These are phyloP conservation scores for Paedocypris sp. DNA, from an alignment of 2,113 vertebrate genomes.

Conservation along the genomic window DNA sequence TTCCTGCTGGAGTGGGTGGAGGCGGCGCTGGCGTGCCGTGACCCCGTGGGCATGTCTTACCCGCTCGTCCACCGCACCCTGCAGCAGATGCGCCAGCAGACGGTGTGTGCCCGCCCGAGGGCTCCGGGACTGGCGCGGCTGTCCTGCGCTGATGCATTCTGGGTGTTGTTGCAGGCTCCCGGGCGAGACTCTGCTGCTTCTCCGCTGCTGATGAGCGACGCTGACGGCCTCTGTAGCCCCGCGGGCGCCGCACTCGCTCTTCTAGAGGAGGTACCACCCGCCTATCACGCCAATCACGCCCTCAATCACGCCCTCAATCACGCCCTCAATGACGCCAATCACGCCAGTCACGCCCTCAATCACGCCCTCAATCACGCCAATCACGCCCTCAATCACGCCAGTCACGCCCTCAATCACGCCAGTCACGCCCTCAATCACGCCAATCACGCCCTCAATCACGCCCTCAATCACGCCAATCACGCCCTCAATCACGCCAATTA, in stretches of 20 bases:
- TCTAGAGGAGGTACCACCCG: constrained; percentile 73
- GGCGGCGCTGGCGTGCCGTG: constrained; percentile 56
- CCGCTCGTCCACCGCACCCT: constrained; percentile 63
- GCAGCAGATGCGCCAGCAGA: constrained; percentile 66
- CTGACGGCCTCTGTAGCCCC: constrained; percentile 62
- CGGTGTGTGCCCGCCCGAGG: constrained; percentile 55
- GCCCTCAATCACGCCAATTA: background rate
- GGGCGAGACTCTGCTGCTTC: constrained; percentile 54
- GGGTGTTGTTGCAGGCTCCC: constrained; percentile 52
- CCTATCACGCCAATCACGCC: no score
- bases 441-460: background rate
- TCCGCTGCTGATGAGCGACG: constrained; percentile 63
- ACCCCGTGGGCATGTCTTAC: constrained; percentile 52
- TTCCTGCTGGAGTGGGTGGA: constrained; percentile 73
- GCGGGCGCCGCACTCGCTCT: constrained; percentile 64
- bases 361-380: background rate
- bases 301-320: background rate
- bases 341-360: background rate
- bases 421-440: no score
- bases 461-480: no score
- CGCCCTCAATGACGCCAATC: background rate
- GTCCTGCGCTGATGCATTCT: no score
- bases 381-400: background rate
- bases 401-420: background rate
- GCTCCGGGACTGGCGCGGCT: no score